These are phyloP conservation scores for Embiotoca jacksoni DNA, from an alignment of 2,113 vertebrate species.

Conservation along the genomic window DNA sequence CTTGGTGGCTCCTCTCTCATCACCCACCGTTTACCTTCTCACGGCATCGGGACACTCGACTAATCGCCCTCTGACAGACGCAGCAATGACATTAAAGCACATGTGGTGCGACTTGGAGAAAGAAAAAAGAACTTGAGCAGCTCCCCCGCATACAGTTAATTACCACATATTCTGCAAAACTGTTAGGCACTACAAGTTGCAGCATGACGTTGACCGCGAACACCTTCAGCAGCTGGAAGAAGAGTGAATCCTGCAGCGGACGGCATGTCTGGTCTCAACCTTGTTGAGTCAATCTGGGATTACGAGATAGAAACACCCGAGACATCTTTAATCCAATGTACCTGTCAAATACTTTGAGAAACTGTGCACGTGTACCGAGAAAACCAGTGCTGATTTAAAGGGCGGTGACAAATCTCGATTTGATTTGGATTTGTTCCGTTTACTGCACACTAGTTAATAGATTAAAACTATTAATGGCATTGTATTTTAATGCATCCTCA, in stretches of 20 bases:
- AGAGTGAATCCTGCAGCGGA: not conserved
- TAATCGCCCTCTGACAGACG: no score
- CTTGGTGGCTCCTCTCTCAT: slow-evolving; percentile 22
- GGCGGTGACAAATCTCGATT: no score
- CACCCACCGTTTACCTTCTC: slow-evolving; percentile 14
- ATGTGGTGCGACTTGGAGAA: not conserved
- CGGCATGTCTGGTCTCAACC: not conserved
- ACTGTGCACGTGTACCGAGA: no score
- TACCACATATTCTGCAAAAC: not conserved
- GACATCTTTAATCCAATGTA: not conserved
- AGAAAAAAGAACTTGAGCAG: not conserved
- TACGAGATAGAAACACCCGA: not conserved
- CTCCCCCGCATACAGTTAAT: not conserved
- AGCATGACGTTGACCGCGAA: not conserved
- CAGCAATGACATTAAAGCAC: no score
- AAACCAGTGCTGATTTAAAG: no score
- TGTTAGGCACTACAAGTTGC: not conserved
- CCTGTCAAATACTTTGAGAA: not conserved
- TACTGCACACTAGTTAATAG: no score
- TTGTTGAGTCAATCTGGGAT: not conserved
- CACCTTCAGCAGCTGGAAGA: no score
- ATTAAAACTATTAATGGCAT: no score
- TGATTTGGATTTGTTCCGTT: no score
- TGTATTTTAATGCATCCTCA: not conserved
- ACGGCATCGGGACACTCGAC: not conserved